Conservation (phyloP, 2,797 vertebrate species). For the Poecilia gillii region DNA sequence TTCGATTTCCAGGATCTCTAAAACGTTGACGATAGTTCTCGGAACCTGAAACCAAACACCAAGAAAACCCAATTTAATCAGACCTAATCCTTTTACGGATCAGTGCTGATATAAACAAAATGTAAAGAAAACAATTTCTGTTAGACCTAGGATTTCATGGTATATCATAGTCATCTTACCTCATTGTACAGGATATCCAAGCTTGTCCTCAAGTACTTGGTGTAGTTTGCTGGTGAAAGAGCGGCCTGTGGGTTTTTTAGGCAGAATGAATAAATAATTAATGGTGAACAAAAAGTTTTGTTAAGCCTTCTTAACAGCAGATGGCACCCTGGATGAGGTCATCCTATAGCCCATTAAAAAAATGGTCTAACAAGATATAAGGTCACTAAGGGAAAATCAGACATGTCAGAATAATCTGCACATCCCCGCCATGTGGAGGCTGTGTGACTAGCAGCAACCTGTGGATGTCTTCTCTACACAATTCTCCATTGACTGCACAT, state of each 20-base stretch:
- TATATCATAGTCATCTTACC: constrained; percentile 70
- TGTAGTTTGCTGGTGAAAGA: constrained; percentile 80
- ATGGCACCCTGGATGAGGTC: not conserved
- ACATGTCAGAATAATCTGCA: not conserved
- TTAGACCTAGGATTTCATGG: not conserved
- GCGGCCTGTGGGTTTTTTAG: constrained; percentile 71
- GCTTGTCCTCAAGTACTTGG: constrained; percentile 79
- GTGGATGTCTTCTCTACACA: not conserved
- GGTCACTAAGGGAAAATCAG: not conserved
- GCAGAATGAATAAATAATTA: constrained; percentile 19
- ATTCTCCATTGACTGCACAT: not conserved
- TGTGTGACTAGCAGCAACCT: not conserved
- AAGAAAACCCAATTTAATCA: not conserved
- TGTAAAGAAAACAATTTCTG: not conserved
- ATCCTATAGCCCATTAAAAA: not conserved
- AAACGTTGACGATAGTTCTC: constrained; percentile 85
- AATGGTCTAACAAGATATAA: not conserved
- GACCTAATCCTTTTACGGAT: not conserved
- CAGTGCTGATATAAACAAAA: not conserved
- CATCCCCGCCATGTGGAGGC: not conserved
- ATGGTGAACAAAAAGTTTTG: not conserved
- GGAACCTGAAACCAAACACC: constrained; percentile 82
- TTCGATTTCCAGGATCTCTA: constrained; percentile 86
- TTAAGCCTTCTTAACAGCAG: not conserved
- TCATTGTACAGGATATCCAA: constrained; percentile 86